Base-by-base conservation (phyloP, 1,140 invertebrate genomes). In the Anagrus nilaparvatae region DNA sequence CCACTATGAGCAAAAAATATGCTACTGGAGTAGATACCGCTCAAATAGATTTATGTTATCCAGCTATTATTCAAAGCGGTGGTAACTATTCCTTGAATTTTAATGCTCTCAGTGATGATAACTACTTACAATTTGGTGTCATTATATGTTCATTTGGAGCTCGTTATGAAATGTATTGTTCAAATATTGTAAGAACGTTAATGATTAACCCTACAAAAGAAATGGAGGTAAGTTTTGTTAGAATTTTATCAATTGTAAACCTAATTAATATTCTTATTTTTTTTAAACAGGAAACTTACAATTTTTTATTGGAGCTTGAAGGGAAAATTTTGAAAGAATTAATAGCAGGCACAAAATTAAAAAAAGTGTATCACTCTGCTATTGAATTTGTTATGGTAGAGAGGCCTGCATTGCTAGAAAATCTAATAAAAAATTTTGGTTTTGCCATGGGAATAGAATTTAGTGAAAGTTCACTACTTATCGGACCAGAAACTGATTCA, bases 361-460 rank as follows among this genome's bases (percentile, higher is more conserved):
- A 80, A 48, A 79, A 91, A 18, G 87, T 98, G 1, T 99, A 96
- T 61, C 82, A 96, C 43, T 72, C 79, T 44, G 88, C 82, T 13
- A 61, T 93, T 5, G 75, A 78, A 41, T 81, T 79, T 58, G 84
- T 94, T 0, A 93, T 94, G 59, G 82, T 85, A 49, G 82, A 96
- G 50, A 88, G 90, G 55, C 81, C 91, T 12, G 72, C 79, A 39
- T 70, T 99, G 49, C 63, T 89, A 0, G 89, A 96, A 48, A 93
- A 91, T 63, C 70, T 99, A 31, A 96, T 89, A 0, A 98, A 97
- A 65, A 90, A 78, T 51, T 86, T 96, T 68, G 94, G 93, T 65
- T 82, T 98, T 73, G 90, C 80, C 0, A 98, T 92, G 79, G 97
- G 97, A 7, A 89, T 99, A 55, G 96, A 99, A 66, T 99, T 99